Conservation (phyloP, 2,113 vertebrate genomes). For the Felis chaus region DNA sequence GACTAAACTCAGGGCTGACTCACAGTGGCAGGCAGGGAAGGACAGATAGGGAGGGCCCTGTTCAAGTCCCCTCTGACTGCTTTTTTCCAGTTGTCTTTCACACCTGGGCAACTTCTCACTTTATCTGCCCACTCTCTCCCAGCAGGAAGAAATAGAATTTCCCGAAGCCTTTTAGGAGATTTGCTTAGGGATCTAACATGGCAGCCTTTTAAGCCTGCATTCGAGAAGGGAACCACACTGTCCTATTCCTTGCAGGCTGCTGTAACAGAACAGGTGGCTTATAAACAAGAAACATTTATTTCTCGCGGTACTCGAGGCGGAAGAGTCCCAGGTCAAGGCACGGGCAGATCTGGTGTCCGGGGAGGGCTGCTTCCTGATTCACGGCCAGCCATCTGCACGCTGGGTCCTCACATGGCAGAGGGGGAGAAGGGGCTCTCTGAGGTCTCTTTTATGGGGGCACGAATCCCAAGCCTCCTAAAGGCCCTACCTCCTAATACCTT, state of each 20-base stretch:
- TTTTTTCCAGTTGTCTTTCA: background rate
- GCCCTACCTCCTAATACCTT: background rate
- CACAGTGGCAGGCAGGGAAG: background rate
- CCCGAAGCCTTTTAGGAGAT: background rate
- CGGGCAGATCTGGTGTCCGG: background rate
- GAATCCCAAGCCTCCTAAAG: background rate
- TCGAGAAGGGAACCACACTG: background rate
- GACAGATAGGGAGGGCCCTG: fast-evolving
- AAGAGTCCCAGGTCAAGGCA: background rate
- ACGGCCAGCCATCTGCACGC: fast-evolving
- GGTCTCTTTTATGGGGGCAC: background rate
- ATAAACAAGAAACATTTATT: no score
- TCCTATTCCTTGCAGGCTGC: background rate
- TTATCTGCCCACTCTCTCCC: background rate
- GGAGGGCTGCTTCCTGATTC: background rate
- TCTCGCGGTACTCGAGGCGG: background rate
- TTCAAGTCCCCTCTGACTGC: background rate
- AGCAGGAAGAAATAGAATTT: background rate
- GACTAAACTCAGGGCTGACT: background rate
- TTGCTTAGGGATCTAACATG: no score
- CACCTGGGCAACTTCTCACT: background rate
- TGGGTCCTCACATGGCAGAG: background rate
- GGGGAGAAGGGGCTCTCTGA: no score
- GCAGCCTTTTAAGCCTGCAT: background rate
- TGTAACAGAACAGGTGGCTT: background rate